Percentiles rank a stretch among this genome's conserved stretches.
phyloP scores from a whole-genome alignment of 1,140 invertebrate species.

The Paralvinella palmiformis region DNA sequence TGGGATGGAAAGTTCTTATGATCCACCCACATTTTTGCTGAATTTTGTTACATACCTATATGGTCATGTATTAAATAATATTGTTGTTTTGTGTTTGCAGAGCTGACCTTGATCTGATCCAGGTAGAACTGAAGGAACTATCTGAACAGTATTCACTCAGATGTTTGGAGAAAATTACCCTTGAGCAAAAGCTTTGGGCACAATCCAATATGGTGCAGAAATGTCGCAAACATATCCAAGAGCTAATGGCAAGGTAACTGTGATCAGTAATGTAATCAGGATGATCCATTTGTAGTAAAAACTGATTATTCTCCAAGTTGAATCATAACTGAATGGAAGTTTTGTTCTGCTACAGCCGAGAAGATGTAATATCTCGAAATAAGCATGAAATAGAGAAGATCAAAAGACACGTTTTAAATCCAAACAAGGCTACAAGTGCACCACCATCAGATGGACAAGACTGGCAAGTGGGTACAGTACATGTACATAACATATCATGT shows the following conservation, averaged over 20 bases:
- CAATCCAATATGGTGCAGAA: slow-evolving; percentile 25
- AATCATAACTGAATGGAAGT: neutral
- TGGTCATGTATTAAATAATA: too few relatives aligned
- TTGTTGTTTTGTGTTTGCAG: slow-evolving; percentile 48
- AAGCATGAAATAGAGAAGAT: slow-evolving; percentile 18
- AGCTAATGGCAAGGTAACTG: slow-evolving; percentile 14
- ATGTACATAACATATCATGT: neutral
- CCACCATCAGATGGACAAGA: too few relatives aligned
- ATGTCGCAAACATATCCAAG: slow-evolving; percentile 12
- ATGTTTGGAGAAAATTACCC: slow-evolving; percentile 78
- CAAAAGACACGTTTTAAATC: slow-evolving; percentile 1
- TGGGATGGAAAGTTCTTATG: too few relatives aligned
- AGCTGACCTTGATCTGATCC: slow-evolving; percentile 76
- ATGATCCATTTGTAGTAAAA: neutral
- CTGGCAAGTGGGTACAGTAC: too few relatives aligned
- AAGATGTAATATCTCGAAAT: slow-evolving; percentile 14
- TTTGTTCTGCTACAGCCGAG: slow-evolving; percentile 9
- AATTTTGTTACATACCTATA: too few relatives aligned
- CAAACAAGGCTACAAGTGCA: too few relatives aligned
- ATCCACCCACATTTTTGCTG: too few relatives aligned
- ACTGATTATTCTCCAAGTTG: neutral
- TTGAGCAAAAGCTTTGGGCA: slow-evolving; percentile 74
- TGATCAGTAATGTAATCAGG: neutral
- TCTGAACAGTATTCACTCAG: slow-evolving; percentile 87
- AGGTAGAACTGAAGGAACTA: slow-evolving; percentile 76